These are phyloP conservation scores for Chrysolina oricalcia DNA, from an alignment of 2,888 invertebrate genomes.

Conservation along the genomic window DNA sequence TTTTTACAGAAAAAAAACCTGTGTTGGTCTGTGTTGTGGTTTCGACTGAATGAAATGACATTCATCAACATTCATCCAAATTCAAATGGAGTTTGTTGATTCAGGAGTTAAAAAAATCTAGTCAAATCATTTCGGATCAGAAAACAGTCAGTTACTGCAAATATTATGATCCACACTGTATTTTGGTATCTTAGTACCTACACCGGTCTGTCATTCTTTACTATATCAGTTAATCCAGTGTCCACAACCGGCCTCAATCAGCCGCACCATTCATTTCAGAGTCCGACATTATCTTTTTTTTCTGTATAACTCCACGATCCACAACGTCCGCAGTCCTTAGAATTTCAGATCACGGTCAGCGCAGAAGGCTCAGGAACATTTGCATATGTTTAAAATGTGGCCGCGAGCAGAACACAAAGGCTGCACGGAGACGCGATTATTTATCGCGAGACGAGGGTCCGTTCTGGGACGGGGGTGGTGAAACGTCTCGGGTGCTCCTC, in stretches of 20 bases:
- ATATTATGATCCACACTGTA: too few species aligned
- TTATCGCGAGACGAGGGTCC: slow-evolving; percentile 63
- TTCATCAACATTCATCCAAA: too few species aligned
- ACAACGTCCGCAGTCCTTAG: slow-evolving; percentile 62
- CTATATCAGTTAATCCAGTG: neutral
- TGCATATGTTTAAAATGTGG: slow-evolving; percentile 72
- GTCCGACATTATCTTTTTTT: slow-evolving; percentile 53
- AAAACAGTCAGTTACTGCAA: too few species aligned
- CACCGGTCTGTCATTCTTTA: neutral
- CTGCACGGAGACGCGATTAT: slow-evolving; percentile 70
- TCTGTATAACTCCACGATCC: slow-evolving; percentile 55
- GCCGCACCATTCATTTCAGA: slow-evolving; percentile 30
- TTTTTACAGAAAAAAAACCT: too few species aligned
- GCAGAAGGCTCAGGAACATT: slow-evolving; percentile 68
- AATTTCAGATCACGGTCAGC: slow-evolving; percentile 71
- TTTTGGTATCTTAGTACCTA: too few species aligned
- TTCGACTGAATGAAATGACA: too few species aligned
- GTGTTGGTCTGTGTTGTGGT: too few species aligned
- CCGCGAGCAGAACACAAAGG: slow-evolving; percentile 69
- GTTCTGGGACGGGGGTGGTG: slow-evolving; percentile 57
- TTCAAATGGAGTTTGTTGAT: too few species aligned
- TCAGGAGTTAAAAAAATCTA: too few species aligned
- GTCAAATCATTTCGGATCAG: too few species aligned
- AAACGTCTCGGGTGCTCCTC: slow-evolving; percentile 66
- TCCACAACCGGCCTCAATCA: slow-evolving; percentile 1